Base-by-base conservation (phyloP, 2,888 invertebrate species). In the Chymomyza amoena region DNA sequence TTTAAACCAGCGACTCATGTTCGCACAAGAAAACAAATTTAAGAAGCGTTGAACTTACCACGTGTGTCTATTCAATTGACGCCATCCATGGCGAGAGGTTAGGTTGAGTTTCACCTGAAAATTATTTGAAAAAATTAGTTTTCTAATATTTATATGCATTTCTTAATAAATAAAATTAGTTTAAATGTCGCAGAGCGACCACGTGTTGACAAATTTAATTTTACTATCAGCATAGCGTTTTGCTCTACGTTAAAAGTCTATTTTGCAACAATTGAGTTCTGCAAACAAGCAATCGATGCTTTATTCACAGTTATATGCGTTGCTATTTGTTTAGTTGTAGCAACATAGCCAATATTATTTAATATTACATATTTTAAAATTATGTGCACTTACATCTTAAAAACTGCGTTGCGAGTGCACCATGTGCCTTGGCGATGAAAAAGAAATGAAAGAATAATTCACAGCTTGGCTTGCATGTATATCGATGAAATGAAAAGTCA, bases 1-100 rank as follows among this genome's bases (percentile, higher is more conserved):
- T 89, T 83, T 81, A 80, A 75, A 90, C 90, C 84, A 90, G 90
- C 89, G 90, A 90, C 90, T 90, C 90, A 66, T 78, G 82, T 83
- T 90, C 90, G 79, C 81, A 54, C 25, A 3, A 15, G 0, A 32
- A 10, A 7, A 13, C 13, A 1, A 13, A 45, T 13, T 45, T 7
- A 32, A 1, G 32, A 6, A 45, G 9, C 15, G n/a, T 13, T n/a
- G 16, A 18, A 66, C 81, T 78, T 77, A 87, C 87, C 68, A 61
- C 62, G 39, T 45, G 54, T 67, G 64, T 45, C 13, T 50, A 67
- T 61, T 10, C 51, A 64, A 32, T n/a, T 36, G 39, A 59, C 13
- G 65, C 67, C 69, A n/a, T 15, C 20, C 10, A 1, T 16, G 54
- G 56, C 52, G 56, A 16, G 28, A 62, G 51, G 61, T 10, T 25